These are phyloP conservation scores for Lysiphlebus fabarum DNA, from an alignment of 1,140 invertebrate genomes.

Conservation along the genomic window DNA sequence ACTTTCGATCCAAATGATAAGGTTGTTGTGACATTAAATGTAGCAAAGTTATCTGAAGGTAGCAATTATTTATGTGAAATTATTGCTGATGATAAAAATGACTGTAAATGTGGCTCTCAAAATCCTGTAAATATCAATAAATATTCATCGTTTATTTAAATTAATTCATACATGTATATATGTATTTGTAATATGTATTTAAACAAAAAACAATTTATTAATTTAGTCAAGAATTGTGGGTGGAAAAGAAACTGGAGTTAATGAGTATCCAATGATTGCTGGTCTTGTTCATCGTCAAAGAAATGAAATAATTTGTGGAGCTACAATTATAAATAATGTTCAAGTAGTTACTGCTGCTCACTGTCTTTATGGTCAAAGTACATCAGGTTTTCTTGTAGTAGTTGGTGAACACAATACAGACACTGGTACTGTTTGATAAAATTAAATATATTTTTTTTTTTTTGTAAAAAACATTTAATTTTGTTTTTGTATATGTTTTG, in stretches of 20 bases:
- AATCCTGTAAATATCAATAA: conserved; percentile 48
- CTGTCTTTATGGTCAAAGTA: conserved; percentile 49
- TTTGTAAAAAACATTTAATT: too few species aligned
- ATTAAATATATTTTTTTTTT: not conserved
- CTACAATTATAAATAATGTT: conserved; percentile 59
- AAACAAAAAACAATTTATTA: not conserved
- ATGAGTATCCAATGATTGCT: conserved; percentile 67
- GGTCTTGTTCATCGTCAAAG: conserved; percentile 53
- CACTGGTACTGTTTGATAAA: conserved; percentile 27
- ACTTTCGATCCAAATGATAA: conserved; percentile 45
- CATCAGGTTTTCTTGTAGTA: conserved; percentile 40
- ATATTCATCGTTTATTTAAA: not conserved
- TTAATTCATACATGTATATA: not conserved
- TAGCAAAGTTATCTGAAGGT: conserved; percentile 38
- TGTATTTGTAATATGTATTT: not conserved
- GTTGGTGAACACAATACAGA: conserved; percentile 59
- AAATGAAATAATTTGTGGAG: conserved; percentile 60
- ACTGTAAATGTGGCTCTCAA: conserved; percentile 59
- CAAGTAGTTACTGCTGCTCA: conserved; percentile 71
- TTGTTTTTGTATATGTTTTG: not conserved
- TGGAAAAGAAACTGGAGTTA: conserved; percentile 58
- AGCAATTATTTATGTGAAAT: conserved; percentile 56
- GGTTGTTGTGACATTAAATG: conserved; percentile 48
- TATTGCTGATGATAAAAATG: conserved; percentile 28
- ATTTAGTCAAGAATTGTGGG: conserved; percentile 62